Evolutionary conservation across 2,797 vertebrate genomes (phyloP), one percentile per base, ranked within the genome.

Genomic region (Poeciliopsis turneri): DNA sequence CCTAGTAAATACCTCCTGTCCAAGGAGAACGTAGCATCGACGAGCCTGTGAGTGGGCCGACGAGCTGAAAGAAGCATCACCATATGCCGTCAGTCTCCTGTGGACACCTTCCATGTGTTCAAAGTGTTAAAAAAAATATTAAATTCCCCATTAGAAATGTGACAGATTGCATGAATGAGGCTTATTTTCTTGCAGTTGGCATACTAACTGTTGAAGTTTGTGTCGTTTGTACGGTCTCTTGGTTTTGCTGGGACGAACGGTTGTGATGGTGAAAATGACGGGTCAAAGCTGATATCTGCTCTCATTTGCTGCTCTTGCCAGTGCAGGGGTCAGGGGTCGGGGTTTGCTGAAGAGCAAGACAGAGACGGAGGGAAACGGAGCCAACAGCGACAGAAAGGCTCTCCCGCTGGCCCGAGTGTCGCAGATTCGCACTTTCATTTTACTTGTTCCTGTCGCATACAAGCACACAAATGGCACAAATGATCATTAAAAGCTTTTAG

Each of bases 101-200:
- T 79, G 36, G 69, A 82, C 84, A 72, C 75, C 74, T 80, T 77
- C 82, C 85, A 87, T 88, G 86, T 88, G 86, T 79, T 82, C 70
- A 5, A 64, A 3, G 5, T 75, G 49, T 75, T 79, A 47, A 23
- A 75, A 75, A n/a, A 73, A 80, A 72, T 64, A 72, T 46, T 72
- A 46, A 80, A 76, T 77, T 78, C 45, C 33, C 28, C 10, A 78
- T 66, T 71, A 28, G n/a, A 66, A 79, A 81, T 51, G 57, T 72
- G 33, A 79, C 76, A 47, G 61, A 72, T 73, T 45, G 30, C 47
- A 46, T 64, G 45, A 66, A 70, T 68, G 45, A 33, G 51, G 15
- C 5, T 78, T 16, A 0, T 20, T 51, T 2, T 74, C 57, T 84
- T 82, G 78, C 64, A 43, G 10, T 77, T 70, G 30, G 33, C 75